Conservation (phyloP, 1,140 invertebrate species). For the Latrodectus geometricus region DNA sequence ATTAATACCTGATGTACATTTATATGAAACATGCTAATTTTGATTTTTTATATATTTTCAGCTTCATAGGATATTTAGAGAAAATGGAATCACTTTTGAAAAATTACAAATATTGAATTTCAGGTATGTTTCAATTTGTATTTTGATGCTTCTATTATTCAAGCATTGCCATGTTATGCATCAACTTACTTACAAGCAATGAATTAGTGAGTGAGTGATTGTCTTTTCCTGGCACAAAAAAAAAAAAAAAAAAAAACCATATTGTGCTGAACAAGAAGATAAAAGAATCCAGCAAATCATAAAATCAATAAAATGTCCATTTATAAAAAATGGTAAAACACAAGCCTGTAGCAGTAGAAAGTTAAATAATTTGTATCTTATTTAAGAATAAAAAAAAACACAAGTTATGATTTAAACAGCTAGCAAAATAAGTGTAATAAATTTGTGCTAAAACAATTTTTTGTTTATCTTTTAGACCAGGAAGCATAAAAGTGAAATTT, state of each 20-base stretch:
- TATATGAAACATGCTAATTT: not conserved
- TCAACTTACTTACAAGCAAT: no score
- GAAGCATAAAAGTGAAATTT: conserved; percentile 53
- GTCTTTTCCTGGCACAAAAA: no score
- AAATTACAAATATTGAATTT: conserved; percentile 38
- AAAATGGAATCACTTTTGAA: conserved; percentile 11
- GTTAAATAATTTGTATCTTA: no score
- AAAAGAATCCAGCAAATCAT: no score
- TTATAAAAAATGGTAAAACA: no score
- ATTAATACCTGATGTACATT: not conserved
- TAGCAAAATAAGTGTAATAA: not conserved
- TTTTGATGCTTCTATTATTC: no score
- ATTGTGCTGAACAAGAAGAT: no score
- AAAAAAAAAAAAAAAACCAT: no score
- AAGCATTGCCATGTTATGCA: not conserved
- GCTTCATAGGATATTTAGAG: conserved; percentile 43
- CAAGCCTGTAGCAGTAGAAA: no score
- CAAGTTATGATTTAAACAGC: not conserved
- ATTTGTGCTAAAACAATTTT: not conserved
- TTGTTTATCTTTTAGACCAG: conserved; percentile 33
- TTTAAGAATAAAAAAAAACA: no score
- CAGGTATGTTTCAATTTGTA: conserved; percentile 19
- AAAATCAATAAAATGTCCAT: not conserved
- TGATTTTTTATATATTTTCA: not conserved
- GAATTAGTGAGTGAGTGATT: no score